These are phyloP conservation scores for Andricus curvator DNA, from an alignment of 2,888 invertebrate genomes.

Conservation along the genomic window DNA sequence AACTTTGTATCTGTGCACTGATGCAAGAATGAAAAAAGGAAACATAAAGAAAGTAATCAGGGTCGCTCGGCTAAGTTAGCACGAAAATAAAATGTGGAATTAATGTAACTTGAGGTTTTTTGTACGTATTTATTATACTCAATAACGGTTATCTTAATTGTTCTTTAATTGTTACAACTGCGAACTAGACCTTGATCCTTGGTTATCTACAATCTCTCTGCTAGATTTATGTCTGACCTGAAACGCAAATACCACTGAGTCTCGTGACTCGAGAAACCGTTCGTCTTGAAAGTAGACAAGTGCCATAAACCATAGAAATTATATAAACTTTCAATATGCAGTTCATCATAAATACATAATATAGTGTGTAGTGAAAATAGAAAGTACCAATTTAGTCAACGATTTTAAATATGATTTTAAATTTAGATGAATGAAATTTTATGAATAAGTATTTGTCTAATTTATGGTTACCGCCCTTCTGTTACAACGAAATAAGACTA, in stretches of 20 bases:
- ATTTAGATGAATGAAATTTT: no score
- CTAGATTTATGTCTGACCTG: background rate
- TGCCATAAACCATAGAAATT: slow-evolving; percentile 1
- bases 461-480: background rate
- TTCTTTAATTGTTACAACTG: background rate
- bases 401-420: background rate
- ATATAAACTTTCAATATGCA: background rate
- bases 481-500: background rate
- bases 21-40: no score
- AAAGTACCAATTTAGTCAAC: background rate
- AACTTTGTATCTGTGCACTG: no score
- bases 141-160: background rate
- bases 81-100: background rate
- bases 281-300: background rate
- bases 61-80: background rate
- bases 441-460: background rate
- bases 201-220: background rate
- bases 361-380: background rate
- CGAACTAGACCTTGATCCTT: background rate
- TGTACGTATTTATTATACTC: background rate
- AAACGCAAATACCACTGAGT: background rate
- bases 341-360: background rate
- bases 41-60: no score
- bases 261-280: background rate
- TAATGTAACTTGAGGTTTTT: background rate